Conservation (phyloP, 2,888 invertebrate species). For the Schrankia costaestrigalis region DNA sequence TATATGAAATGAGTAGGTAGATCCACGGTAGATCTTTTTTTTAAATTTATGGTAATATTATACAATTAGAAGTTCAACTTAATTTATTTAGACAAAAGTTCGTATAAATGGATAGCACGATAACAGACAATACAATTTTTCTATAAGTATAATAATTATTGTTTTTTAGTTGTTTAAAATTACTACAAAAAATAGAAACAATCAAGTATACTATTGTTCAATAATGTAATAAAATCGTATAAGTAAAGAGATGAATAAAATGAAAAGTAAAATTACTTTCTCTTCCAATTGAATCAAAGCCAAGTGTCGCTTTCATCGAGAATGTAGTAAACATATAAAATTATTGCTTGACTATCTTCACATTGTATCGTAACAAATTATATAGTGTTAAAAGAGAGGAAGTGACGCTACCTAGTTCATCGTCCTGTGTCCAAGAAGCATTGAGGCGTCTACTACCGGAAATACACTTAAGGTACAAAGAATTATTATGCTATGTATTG, state of each 20-base stretch:
- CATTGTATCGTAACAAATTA: slow-evolving; percentile 13
- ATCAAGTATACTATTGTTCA: too few species aligned
- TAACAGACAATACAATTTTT: too few species aligned
- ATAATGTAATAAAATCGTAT: too few species aligned
- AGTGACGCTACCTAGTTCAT: slow-evolving; percentile 66
- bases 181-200: too few species aligned
- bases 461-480: slow-evolving; percentile 43
- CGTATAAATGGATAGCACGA: too few species aligned
- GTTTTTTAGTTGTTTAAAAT: too few species aligned
- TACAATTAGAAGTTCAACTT: too few species aligned
- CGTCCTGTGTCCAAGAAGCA: slow-evolving; percentile 62
- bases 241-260: too few species aligned
- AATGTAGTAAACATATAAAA: slow-evolving; percentile 17
- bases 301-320: slow-evolving; percentile 23
- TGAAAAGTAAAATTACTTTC: too few species aligned
- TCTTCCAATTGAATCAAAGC: slow-evolving; percentile 19
- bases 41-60: too few species aligned
- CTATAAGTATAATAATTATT: too few species aligned
- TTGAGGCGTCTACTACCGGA: slow-evolving; percentile 54
- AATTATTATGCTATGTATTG: slow-evolving; percentile 28
- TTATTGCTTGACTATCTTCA: slow-evolving; percentile 6
- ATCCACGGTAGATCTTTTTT: background rate
- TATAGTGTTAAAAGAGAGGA: slow-evolving; percentile 50
- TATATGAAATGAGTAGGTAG: background rate
- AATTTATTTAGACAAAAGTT: too few species aligned